These are phyloP conservation scores for Clepsis dumicolana DNA, from an alignment of 2,888 invertebrate species.

Conservation along the genomic window DNA sequence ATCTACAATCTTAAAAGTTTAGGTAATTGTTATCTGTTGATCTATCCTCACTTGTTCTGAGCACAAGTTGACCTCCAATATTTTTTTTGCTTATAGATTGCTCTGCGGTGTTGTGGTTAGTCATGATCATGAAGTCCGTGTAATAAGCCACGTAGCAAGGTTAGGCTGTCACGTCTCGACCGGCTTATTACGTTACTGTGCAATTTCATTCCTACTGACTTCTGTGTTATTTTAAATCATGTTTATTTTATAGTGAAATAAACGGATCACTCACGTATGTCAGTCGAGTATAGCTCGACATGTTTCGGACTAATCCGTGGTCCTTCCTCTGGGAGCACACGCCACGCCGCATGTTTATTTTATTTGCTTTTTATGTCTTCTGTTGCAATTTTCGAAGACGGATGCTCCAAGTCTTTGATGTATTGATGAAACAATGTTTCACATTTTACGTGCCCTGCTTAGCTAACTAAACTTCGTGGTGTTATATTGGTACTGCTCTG, in stretches of 20 bases:
- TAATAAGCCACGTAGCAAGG: conserved; percentile 60
- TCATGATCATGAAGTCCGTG: conserved; percentile 49
- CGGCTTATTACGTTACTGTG: conserved; percentile 31
- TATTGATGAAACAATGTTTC: background rate
- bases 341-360: no score
- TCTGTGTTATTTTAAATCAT: conserved; percentile 29
- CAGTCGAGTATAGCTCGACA: no score
- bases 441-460: background rate
- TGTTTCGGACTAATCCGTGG: no score
- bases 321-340: no score
- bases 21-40: conserved; percentile 30
- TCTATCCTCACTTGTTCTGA: conserved; percentile 31
- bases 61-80: conserved; percentile 33
- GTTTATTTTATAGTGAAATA: no score
- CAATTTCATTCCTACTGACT: conserved; percentile 28
- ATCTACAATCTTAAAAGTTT: conserved; percentile 16
- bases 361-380: conserved; percentile 10
- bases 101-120: conserved; percentile 52
- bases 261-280: no score
- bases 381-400: background rate
- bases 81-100: conserved; percentile 45
- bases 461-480: background rate
- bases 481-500: background rate
- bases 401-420: background rate
- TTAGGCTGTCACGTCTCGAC: conserved; percentile 62